Conservation (phyloP, 1,140 invertebrate species). For the Panagrolaimus sp. region DNA sequence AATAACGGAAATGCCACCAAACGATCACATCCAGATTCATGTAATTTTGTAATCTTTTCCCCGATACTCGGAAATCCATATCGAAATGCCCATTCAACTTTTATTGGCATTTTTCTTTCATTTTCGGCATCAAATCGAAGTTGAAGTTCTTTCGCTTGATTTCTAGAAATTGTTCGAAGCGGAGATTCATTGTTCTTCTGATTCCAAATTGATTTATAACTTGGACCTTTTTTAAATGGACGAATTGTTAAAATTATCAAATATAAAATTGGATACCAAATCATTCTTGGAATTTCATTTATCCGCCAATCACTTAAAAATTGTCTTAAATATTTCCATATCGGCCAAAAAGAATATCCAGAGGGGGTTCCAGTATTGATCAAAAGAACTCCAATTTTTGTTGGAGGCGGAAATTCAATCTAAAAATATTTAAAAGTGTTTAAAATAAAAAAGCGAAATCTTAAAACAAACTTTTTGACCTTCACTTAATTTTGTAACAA, state of each 20-base stretch:
- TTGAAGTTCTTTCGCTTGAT: conserved; percentile 17
- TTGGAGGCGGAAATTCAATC: neutral
- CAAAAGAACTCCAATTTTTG: conserved; percentile 23
- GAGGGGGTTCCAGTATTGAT: conserved; percentile 25
- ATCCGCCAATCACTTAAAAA: conserved; percentile 21
- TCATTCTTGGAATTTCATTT: conserved; percentile 16
- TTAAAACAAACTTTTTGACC: too few relatives aligned
- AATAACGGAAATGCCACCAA: conserved; percentile 20
- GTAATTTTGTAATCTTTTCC: conserved; percentile 4
- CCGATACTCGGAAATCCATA: conserved; percentile 18
- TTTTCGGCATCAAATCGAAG: neutral
- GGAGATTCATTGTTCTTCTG: conserved; percentile 19
- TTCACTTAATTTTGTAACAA: too few relatives aligned
- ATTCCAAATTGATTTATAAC: conserved; percentile 23
- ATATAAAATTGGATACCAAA: conserved; percentile 31
- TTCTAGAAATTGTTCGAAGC: conserved; percentile 18
- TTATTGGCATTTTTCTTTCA: neutral
- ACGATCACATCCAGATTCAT: conserved; percentile 11
- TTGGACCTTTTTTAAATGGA: conserved; percentile 25
- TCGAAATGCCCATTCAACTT: conserved; percentile 25
- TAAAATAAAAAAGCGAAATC: too few relatives aligned
- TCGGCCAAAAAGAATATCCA: conserved; percentile 21
- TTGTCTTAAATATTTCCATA: conserved; percentile 19
- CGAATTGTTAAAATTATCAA: conserved; percentile 21
- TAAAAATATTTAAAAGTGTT: too few relatives aligned